A percentile compares a stretch with the other conserved stretches of the same genome.
Conservation (phyloP, 2,888 invertebrate genomes). For the Kryphioiulus occultus region DNA sequence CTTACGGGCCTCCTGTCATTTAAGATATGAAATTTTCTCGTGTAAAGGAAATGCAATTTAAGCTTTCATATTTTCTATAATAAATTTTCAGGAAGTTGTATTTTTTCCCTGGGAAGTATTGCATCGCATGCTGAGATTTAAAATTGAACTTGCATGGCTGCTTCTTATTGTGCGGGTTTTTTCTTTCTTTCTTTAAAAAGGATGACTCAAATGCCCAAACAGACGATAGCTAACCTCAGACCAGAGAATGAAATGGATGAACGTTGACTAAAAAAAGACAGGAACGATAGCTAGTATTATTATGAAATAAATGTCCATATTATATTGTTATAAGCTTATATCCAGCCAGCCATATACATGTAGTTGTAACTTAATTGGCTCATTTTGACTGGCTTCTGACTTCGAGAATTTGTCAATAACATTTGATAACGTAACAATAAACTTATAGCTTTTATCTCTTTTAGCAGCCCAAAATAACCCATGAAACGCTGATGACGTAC, state of each 20-base stretch:
- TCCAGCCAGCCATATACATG: background rate
- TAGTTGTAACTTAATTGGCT: background rate
- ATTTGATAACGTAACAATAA: background rate
- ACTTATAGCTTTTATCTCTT: background rate
- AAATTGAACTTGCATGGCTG: constrained; percentile 5
- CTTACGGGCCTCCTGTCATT: background rate
- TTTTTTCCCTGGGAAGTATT: background rate
- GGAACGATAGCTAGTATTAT: background rate
- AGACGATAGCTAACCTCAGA: background rate
- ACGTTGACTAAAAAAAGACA: background rate
- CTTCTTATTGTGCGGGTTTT: background rate
- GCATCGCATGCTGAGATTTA: background rate
- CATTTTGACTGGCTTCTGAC: background rate
- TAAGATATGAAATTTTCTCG: background rate
- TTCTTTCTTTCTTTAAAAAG: background rate
- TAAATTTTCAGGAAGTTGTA: background rate
- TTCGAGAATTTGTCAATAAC: background rate
- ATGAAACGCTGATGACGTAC: background rate
- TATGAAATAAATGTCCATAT: background rate
- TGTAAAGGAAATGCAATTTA: constrained; percentile 1
- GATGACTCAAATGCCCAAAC: background rate
- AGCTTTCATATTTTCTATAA: constrained; percentile 5
- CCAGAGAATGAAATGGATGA: background rate
- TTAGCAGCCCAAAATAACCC: background rate
- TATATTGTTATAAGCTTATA: background rate